A percentile compares a stretch with the other conserved stretches of the same genome.
Conservation (phyloP, 2,888 invertebrate genomes). For the Antheraea yamamai region DNA sequence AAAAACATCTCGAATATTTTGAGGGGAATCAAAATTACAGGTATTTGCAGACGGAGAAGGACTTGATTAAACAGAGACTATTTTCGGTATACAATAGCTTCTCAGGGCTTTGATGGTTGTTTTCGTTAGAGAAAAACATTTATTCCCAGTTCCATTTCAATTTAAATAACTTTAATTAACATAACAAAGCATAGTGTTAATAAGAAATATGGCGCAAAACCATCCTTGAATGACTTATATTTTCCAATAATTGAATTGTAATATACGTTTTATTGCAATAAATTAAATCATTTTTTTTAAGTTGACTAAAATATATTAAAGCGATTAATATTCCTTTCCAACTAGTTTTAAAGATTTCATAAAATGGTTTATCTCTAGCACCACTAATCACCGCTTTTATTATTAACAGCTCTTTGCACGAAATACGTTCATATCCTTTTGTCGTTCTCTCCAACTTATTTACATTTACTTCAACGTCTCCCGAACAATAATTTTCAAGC, state of each 20-base stretch:
- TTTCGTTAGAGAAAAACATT: background rate
- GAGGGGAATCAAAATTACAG: no score
- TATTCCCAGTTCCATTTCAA: background rate
- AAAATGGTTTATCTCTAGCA: background rate
- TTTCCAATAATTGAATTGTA: background rate
- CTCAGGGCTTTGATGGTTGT: background rate
- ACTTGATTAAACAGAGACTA: background rate
- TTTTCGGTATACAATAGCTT: background rate
- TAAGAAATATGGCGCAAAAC: background rate
- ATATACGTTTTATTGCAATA: no score
- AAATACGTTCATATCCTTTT: background rate
- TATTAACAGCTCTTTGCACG: background rate
- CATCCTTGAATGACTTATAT: background rate
- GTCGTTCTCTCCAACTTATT: background rate
- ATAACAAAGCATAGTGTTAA: background rate
- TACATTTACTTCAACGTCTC: conserved; percentile 14
- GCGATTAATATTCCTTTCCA: no score
- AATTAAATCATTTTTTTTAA: no score
- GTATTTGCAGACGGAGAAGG: no score
- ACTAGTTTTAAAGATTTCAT: background rate
- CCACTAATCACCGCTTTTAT: background rate
- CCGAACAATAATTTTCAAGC: conserved; percentile 11
- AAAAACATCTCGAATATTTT: no score
- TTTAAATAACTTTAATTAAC: background rate
- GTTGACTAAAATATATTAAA: background rate